These are phyloP conservation scores for Lepus europaeus DNA, from an alignment of 2,113 vertebrate genomes.

Conservation along the genomic window DNA sequence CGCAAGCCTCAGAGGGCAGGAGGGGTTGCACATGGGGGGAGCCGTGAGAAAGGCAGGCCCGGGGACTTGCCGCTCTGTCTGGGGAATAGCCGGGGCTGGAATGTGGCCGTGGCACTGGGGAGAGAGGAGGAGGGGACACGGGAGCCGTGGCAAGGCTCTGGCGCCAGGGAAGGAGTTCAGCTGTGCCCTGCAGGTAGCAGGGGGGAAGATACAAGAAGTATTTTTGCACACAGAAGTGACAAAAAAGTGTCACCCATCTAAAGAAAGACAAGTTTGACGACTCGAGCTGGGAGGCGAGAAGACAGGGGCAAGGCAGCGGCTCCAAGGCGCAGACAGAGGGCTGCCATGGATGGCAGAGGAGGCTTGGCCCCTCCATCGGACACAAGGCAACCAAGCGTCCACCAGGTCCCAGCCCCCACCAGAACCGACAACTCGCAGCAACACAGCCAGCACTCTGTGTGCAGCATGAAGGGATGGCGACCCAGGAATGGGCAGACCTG, in stretches of 20 bases:
- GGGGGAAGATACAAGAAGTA: background rate
- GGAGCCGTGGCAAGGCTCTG: background rate
- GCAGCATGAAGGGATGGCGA: background rate
- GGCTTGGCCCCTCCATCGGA: background rate
- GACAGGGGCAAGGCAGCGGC: background rate
- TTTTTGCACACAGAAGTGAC: background rate
- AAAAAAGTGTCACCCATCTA: background rate
- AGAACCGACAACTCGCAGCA: background rate
- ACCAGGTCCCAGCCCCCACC: background rate
- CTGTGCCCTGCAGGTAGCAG: background rate
- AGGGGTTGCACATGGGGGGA: background rate
- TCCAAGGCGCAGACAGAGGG: background rate
- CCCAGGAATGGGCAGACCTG: background rate
- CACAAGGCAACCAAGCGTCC: too few species aligned
- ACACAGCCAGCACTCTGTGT: background rate
- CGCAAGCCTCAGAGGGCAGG: background rate
- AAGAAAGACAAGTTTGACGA: background rate
- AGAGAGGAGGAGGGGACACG: background rate
- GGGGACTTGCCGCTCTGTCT: background rate
- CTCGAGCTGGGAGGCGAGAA: background rate
- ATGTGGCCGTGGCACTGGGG: background rate
- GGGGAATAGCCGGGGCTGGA: background rate
- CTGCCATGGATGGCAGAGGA: background rate
- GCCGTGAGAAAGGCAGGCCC: background rate
- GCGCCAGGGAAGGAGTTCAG: background rate